These are phyloP conservation scores for Cyrtorhinus lividipennis DNA, from an alignment of 1,140 invertebrate genomes.

Conservation along the genomic window DNA sequence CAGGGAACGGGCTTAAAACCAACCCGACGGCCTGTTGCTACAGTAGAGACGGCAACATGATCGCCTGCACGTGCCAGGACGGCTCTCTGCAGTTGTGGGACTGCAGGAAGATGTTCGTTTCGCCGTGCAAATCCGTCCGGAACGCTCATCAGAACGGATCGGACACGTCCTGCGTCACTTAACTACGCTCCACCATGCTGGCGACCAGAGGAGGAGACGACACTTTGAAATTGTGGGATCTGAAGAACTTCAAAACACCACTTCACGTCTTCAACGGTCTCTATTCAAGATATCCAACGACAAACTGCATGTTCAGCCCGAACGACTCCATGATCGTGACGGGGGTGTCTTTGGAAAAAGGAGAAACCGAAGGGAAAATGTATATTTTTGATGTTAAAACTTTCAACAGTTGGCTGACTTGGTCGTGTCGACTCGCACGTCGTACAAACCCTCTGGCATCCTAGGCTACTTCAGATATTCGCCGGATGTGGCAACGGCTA, in stretches of 20 bases:
- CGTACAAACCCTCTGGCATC: conserved; percentile 88
- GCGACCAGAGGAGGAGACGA: conserved; percentile 80
- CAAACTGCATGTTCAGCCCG: conserved; percentile 67
- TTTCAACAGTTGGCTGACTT: conserved; percentile 63
- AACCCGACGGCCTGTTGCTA: conserved; percentile 73
- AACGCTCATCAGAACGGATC: conserved; percentile 65
- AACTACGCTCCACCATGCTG: conserved; percentile 70
- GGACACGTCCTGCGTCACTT: conserved; percentile 70
- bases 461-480: conserved; percentile 92
- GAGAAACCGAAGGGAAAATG: conserved; percentile 53
- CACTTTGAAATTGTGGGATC: conserved; percentile 90
- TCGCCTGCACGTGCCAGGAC: conserved; percentile 84
- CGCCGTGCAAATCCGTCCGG: conserved; percentile 59
- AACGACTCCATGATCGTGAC: conserved; percentile 82
- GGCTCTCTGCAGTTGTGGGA: conserved; percentile 99
- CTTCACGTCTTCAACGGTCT: conserved; percentile 52
- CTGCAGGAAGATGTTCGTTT: conserved; percentile 64
- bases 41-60: conserved; percentile 72
- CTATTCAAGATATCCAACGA: conserved; percentile 46
- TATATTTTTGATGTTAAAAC: conserved; percentile 64
- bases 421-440: conserved; percentile 62
- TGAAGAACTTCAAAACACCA: conserved; percentile 67
- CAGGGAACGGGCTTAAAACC: conserved; percentile 75
- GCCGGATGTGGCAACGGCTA: conserved; percentile 82
- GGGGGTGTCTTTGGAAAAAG: conserved; percentile 63